Percentiles rank a stretch among this genome's conserved stretches.
Evolutionary conservation across 2,113 vertebrate genomes (phyloP).

Genomic region (Aleadryas rufinucha): DNA sequence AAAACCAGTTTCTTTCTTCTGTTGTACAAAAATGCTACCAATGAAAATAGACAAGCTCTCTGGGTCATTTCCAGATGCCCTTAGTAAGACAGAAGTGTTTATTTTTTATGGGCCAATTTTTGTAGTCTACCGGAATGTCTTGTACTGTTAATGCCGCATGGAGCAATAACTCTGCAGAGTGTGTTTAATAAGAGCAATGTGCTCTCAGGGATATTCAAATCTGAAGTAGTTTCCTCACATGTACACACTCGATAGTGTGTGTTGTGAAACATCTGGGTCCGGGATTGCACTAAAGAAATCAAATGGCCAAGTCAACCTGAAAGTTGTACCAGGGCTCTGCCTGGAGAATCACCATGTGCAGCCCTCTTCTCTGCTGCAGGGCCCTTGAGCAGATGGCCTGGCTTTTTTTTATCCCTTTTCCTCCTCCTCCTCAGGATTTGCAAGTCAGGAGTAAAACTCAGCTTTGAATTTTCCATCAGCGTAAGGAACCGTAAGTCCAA

Average conservation of each 20-base stretch:
- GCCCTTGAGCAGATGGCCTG: slow-evolving; percentile 39
- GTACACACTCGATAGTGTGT: background rate
- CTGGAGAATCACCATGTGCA: background rate
- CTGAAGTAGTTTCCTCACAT: background rate
- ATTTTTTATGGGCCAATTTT: slow-evolving; percentile 53
- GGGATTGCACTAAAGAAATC: background rate
- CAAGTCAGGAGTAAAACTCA: slow-evolving; percentile 32
- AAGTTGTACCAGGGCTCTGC: background rate
- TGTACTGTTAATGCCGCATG: slow-evolving; percentile 29
- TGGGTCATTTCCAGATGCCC: slow-evolving; percentile 56
- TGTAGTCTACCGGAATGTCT: slow-evolving; percentile 31
- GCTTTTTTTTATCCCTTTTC: background rate
- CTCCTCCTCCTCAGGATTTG: slow-evolving; percentile 26
- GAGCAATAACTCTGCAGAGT: slow-evolving; percentile 51
- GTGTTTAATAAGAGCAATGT: slow-evolving; percentile 41
- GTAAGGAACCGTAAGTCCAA: background rate
- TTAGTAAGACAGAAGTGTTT: slow-evolving; percentile 53
- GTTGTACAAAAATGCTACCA: slow-evolving; percentile 11
- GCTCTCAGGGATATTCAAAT: slow-evolving; percentile 53
- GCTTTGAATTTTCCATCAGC: background rate
- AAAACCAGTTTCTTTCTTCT: background rate
- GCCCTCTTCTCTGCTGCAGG: background rate
- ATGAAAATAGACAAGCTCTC: slow-evolving; percentile 26
- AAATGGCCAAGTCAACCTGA: slow-evolving; percentile 28
- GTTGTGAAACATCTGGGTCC: slow-evolving; percentile 54